These are phyloP conservation scores for Zoanthus sociatus DNA, from an alignment of 92 coral and sea anemone genomes.

Conservation along the genomic window DNA sequence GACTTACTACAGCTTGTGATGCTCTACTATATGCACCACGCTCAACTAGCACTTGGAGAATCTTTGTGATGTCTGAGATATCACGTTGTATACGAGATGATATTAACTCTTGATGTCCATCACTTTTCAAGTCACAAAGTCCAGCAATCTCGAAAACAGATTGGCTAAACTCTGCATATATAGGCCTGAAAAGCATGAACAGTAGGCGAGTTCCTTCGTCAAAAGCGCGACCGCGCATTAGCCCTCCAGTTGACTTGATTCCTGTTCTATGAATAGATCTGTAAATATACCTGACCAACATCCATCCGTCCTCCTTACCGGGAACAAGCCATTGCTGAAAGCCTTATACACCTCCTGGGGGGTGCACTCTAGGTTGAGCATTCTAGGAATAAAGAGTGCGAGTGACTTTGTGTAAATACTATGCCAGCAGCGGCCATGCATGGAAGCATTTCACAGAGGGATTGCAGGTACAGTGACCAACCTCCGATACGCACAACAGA, in stretches of 20 bases:
- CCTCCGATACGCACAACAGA: background rate
- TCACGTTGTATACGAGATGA: constrained; percentile 36
- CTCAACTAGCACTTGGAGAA: constrained; percentile 37
- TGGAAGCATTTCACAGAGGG: background rate
- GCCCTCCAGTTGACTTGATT: constrained; percentile 40
- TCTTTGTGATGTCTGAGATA: constrained; percentile 42
- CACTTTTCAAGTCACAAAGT: background rate
- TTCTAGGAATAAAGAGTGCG: constrained; percentile 39
- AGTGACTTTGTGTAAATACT: background rate
- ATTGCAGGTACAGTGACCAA: background rate
- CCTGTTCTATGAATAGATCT: constrained; percentile 45
- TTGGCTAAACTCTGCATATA: background rate
- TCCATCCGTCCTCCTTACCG: constrained; percentile 47
- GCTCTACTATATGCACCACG: background rate
- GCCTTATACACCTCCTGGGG: constrained; percentile 44
- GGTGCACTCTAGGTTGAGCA: constrained; percentile 40
- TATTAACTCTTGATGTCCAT: constrained; percentile 31
- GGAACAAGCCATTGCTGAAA: constrained; percentile 18
- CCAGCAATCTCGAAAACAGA: background rate
- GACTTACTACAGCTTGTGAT: background rate
- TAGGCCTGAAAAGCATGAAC: background rate
- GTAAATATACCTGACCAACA: constrained; percentile 53
- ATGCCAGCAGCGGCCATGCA: constrained; percentile 11
- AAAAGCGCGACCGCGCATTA: constrained; percentile 44
- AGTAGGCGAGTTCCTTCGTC: constrained; percentile 54